Percentiles rank a stretch among this genome's conserved stretches.
Conservation (phyloP, 2,113 vertebrate species). For the Amphiprion percula region DNA sequence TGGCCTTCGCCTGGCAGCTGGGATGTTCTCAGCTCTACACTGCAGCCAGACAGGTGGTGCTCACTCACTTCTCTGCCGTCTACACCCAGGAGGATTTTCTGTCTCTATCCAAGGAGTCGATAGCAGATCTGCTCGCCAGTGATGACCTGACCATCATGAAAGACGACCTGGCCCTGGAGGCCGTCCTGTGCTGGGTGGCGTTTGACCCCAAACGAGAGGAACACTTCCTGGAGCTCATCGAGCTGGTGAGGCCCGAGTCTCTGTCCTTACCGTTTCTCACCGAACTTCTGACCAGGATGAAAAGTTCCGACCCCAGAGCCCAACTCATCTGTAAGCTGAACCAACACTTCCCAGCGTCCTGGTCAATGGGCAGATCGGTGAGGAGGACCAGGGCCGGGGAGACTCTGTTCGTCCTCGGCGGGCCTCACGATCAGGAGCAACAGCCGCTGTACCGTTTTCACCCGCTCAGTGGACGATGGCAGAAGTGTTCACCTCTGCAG, state of each 20-base stretch:
- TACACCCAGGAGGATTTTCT: slow-evolving; percentile 85
- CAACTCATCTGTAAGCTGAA: slow-evolving; percentile 87
- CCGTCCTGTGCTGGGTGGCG: slow-evolving; percentile 86
- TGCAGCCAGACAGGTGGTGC: slow-evolving; percentile 84
- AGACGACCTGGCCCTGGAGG: slow-evolving; percentile 89
- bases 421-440: slow-evolving; percentile 88
- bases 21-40: slow-evolving; percentile 81
- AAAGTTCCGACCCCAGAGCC: slow-evolving; percentile 77
- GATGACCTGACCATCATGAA: slow-evolving; percentile 84
- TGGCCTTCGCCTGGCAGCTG: slow-evolving; percentile 87
- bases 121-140: slow-evolving; percentile 85
- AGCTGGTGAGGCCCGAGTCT: slow-evolving; percentile 85
- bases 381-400: slow-evolving; percentile 82
- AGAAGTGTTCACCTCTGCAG: slow-evolving; percentile 86
- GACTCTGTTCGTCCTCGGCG: slow-evolving; percentile 88
- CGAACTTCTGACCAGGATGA: slow-evolving; percentile 82
- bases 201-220: slow-evolving; percentile 84
- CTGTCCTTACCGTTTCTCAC: slow-evolving; percentile 88
- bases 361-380: slow-evolving; percentile 77
- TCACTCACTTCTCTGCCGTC: slow-evolving; percentile 88
- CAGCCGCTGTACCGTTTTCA: slow-evolving; percentile 89
- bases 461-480: slow-evolving; percentile 88
- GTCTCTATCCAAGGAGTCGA: slow-evolving; percentile 83
- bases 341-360: slow-evolving; percentile 83
- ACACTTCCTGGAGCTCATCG: slow-evolving; percentile 87